Conservation (phyloP, 2,888 invertebrate genomes). For the Encarsia formosa region DNA sequence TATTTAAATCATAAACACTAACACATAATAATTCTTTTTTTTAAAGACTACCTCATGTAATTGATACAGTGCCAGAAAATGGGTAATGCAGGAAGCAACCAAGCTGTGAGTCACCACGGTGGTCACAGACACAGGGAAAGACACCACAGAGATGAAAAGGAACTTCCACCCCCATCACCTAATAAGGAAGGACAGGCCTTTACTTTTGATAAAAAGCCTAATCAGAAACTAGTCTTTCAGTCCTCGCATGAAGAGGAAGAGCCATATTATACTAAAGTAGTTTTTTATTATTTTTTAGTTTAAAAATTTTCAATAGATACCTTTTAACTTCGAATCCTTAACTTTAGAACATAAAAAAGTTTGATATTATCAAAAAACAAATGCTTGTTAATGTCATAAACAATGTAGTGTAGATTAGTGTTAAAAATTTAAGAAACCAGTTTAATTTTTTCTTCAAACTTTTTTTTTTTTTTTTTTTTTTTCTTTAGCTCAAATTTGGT, state of each 20-base stretch:
- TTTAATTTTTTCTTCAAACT: not conserved
- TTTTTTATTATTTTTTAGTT: not conserved
- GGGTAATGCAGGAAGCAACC: constrained; percentile 76
- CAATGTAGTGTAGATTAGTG: no score
- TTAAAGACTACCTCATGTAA: constrained; percentile 2
- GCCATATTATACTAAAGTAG: constrained; percentile 67
- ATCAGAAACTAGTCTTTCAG: constrained; percentile 63
- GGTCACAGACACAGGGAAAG: constrained; percentile 53
- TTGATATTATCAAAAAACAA: no score
- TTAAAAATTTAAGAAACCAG: no score
- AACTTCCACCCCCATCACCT: constrained; percentile 57
- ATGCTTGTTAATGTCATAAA: no score
- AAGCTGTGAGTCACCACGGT: constrained; percentile 48
- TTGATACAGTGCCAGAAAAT: constrained; percentile 54
- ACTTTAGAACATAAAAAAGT: no score
- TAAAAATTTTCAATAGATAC: no score
- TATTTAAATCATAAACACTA: constrained; percentile 23
- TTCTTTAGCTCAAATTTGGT: no score
- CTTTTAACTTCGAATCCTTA: no score
- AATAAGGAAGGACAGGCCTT: constrained; percentile 71
- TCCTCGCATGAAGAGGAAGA: constrained; percentile 75
- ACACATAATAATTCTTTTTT: no score
- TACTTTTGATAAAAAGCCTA: constrained; percentile 77
- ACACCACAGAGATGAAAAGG: constrained; percentile 28
- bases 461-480: not conserved